phyloP scores from a whole-genome alignment of 2,797 vertebrate species.

The Paratrypauchen microcephalus region DNA sequence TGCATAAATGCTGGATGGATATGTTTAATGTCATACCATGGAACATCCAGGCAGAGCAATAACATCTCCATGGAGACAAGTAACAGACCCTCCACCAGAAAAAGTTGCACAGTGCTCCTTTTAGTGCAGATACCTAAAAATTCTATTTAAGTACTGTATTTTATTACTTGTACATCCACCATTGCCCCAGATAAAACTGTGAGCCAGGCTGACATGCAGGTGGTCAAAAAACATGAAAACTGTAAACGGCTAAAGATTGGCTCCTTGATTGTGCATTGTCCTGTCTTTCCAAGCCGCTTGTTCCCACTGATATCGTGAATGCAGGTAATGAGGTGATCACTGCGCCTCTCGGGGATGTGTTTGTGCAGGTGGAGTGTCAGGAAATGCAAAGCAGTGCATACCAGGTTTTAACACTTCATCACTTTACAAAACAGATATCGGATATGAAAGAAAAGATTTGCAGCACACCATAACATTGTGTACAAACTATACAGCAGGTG shows the following conservation, averaged over 20 bases:
- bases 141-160: too few relatives aligned
- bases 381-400: slow-evolving; percentile 57
- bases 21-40: too few relatives aligned
- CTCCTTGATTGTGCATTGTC: slow-evolving; percentile 16
- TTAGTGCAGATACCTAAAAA: too few relatives aligned
- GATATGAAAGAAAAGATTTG: slow-evolving; percentile 30
- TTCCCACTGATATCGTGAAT: slow-evolving; percentile 18
- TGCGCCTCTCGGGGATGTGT: slow-evolving; percentile 36
- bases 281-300: slow-evolving; percentile 13
- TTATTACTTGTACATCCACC: too few relatives aligned
- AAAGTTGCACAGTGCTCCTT: too few relatives aligned
- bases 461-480: slow-evolving; percentile 8
- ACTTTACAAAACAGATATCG: slow-evolving; percentile 36
- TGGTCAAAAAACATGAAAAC: slow-evolving; percentile 15
- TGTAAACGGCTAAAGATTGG: slow-evolving; percentile 33
- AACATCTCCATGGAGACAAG: too few relatives aligned
- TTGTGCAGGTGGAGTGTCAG: slow-evolving; percentile 53
- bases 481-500: slow-evolving; percentile 4
- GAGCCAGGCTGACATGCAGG: slow-evolving; percentile 16
- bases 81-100: too few relatives aligned
- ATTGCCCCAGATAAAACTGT: slow-evolving; percentile 23
- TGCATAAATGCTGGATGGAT: too few relatives aligned
- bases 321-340: slow-evolving; percentile 41
- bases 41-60: too few relatives aligned
- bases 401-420: slow-evolving; percentile 49